Base-by-base conservation (phyloP, 2,888 invertebrate species). In the Hydraecia micacea region DNA sequence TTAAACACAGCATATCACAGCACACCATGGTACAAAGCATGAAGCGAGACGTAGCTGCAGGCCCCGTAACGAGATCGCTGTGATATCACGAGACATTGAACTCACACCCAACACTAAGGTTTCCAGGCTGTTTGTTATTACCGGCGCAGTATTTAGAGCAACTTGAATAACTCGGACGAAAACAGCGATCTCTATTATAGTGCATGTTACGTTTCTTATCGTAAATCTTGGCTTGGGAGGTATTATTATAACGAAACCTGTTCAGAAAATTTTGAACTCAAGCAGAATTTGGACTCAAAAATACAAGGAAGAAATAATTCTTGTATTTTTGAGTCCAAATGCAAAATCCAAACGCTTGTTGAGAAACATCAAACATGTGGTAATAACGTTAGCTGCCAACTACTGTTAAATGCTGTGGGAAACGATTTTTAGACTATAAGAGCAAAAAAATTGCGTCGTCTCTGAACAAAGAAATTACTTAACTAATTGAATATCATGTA, bases 51-150 rank as follows among this genome's bases (percentile, higher is more conserved):
- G 81, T 68, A 77, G 80, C 85, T 78, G 83, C 77, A 86, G 65
- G 80, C 83, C 72, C 83, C 86, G 92, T 93, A 91, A 93, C 93
- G 91, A 94, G 94, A 94, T 94, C 86, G 83, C 77, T 63, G 80
- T 85, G 93, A 94, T 93, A 93, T 87, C 82, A 75, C 80, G 87
- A 93, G 93, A 90, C 94, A 93, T 94, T 94, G 94, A 94, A 93
- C 94, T 92, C 91, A 85, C 86, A 85, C 87, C 90, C 86, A 88
- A 79, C 75, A 80, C 86, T 85, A 85, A 85, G 78, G 87, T 86
- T 84, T 87, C 82, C 88, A 87, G 84, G 87, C 77, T 80, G 84
- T 79, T 89, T 82, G 86, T 79, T 86, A 83, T 79, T 32, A 75
- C 69, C 74, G 85, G 66, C 70, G 68, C 67, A 68, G 80, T 84